Evolutionary conservation across 1,140 invertebrate species (phyloP).

Genomic region (Phocides pigmalion): DNA sequence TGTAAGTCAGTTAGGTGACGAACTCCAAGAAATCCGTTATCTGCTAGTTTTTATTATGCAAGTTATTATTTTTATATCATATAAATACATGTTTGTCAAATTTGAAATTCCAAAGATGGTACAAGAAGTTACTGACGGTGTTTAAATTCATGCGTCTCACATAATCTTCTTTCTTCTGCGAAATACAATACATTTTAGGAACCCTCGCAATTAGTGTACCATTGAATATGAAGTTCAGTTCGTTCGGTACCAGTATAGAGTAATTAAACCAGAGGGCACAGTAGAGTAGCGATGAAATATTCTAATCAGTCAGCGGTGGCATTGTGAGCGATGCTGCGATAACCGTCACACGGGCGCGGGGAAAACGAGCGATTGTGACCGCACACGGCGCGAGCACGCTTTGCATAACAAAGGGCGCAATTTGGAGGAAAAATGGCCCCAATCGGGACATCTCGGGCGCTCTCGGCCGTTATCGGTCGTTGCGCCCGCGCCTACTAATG

Average conservation of each 20-base stretch:
- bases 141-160: too few relatives aligned
- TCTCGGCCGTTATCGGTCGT: constrained; percentile 47
- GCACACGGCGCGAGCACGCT: constrained; percentile 76
- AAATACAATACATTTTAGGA: too few relatives aligned
- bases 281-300: constrained; percentile 71
- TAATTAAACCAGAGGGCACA: constrained; percentile 61
- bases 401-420: constrained; percentile 81
- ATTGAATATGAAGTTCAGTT: too few relatives aligned
- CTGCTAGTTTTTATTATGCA: too few relatives aligned
- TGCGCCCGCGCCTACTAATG: constrained; percentile 58
- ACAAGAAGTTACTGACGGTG: too few relatives aligned
- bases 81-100: too few relatives aligned
- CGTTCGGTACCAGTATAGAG: constrained; percentile 31
- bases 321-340: constrained; percentile 67
- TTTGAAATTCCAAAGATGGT: too few relatives aligned
- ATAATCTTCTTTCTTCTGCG: too few relatives aligned
- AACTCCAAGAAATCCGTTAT: too few relatives aligned
- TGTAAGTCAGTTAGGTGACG: too few relatives aligned
- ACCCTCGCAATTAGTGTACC: too few relatives aligned
- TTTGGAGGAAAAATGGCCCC: constrained; percentile 79
- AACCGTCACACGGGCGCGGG: constrained; percentile 60
- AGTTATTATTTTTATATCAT: too few relatives aligned
- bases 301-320: constrained; percentile 69
- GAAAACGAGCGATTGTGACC: constrained; percentile 65
- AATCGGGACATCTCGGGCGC: constrained; percentile 64